phyloP scores from a whole-genome alignment of 1,140 invertebrate genomes.

The Trissolcus basalis region DNA sequence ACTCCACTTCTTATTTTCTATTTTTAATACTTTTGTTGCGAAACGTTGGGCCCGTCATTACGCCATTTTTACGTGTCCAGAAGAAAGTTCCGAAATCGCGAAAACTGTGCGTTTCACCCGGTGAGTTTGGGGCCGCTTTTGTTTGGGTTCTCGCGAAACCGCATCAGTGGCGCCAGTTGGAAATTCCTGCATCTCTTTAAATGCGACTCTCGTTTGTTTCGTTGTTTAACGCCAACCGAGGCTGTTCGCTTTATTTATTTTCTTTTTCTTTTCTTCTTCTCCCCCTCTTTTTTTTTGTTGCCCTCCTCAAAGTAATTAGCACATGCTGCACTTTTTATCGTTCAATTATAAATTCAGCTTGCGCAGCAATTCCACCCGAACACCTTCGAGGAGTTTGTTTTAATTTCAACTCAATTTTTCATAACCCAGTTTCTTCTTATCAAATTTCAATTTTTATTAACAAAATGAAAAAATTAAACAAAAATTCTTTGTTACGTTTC shows the following conservation, averaged over 20 bases:
- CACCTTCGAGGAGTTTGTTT: no score
- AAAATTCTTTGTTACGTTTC: no score
- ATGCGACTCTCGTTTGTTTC: constrained; percentile 51
- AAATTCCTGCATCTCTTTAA: constrained; percentile 74
- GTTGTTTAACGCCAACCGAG: constrained; percentile 48
- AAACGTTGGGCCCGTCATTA: no score
- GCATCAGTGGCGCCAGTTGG: constrained; percentile 65
- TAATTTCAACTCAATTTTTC: no score
- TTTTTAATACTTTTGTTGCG: background rate
- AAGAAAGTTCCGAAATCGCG: background rate
- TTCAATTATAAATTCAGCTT: no score
- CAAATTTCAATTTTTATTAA: no score
- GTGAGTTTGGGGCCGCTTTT: background rate
- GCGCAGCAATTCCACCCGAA: no score
- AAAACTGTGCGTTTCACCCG: background rate
- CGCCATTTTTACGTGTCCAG: no score
- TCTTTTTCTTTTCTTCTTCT: constrained; percentile 7
- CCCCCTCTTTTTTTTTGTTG: constrained; percentile 4
- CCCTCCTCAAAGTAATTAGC: background rate
- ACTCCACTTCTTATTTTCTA: background rate
- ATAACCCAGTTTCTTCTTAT: no score
- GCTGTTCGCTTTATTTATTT: constrained; percentile 34
- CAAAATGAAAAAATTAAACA: no score
- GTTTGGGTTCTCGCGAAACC: constrained; percentile 37
- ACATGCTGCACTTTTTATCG: no score